Base-by-base conservation (phyloP, 2,113 vertebrate species). In the Sprattus sprattus region DNA sequence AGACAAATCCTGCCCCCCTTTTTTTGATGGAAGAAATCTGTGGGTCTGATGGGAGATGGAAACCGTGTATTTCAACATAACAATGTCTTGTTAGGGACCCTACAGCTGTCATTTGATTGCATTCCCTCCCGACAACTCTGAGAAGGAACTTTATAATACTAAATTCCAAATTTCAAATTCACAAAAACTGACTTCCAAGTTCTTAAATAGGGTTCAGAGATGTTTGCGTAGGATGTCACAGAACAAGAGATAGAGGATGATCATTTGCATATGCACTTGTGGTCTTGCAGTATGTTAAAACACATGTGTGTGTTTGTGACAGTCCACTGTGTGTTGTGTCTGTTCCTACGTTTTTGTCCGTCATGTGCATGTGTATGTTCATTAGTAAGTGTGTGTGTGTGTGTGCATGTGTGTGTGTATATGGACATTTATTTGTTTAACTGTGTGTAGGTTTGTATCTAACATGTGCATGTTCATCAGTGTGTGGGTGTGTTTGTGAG, bases 401-500 rank as follows among this genome's bases (percentile, higher is more conserved):
- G 60, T 3, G 18, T 50, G 85, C 32, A 20, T 60, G 57, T 60
- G 57, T 64, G 22, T 46, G 60, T 84, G 57, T 71, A 32, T 46
- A 46, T 22, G 81, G n/a, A 10, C 46, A 47, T n/a, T n/a, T 39
- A 39, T 39, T 1, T 39, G 39, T 39, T 39, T 39, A 39, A 39
- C 39, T 39, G 39, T 54, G 81, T 82, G 47, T 82, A 4, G 3
- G 13, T 15, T 7, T 49, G 18, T 54, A 49, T 39, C 39, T 39
- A 49, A 18, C 0, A 10, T 81, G 81, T n/a, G 20, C 52, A 15
- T 54, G 22, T 50, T 25, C 20, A 15, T 83, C 50, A 67, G 64
- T 20, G 47, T 78, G 46, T 50, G 81, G 78, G 47, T 50, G 85
- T 83, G 75, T 47, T 20, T 84, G 67, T 71, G 50, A 4, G 50